Base-by-base conservation (phyloP, 2,888 invertebrate species). In the Pyralis farinalis region DNA sequence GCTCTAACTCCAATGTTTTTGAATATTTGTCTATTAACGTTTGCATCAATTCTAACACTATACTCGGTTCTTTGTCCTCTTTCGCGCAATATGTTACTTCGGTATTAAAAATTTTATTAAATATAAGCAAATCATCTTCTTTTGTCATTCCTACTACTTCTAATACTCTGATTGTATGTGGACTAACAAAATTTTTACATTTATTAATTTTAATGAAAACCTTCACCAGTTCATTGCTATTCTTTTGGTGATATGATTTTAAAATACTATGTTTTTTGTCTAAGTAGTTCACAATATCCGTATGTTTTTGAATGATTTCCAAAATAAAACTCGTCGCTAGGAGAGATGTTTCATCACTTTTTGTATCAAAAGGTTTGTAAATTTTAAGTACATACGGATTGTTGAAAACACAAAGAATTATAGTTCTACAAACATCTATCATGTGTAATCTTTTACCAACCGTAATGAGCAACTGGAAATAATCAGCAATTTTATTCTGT, bases 161-260 rank as follows among this genome's bases (percentile, higher is more conserved):
- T 34, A 93, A 61, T 31, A 89, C 82, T 44, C 70, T 76, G 10
- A 76, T 67, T 10, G 85, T 82, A 46, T 74, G 74, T 27, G 70
- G 68, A 50, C 72, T 66, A 37, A 73, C 72, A 0, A 76, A 47
- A 52, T 75, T 72, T 49, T 78, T 78, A 36, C 64, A 69, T 58
- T 76, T 80, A 47, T 74, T 80, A 11, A 89, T 77, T 68, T 91
- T 91, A 42, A 78, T 74, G 27, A 91, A 72, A 0, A 84, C 76
- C 55, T 75, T 80, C 1, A 74, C 63, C 4, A 92, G 65, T 52
- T 88, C 79, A 42, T 61, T 61, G 33, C 89, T 78, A 46, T 92
- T 87, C 63, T 92, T 93, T 42, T 87, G 79, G 56, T 87, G 88
- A 52, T 90, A 93, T 1, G 90, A 80, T 37, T 76, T 75, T 10